These are phyloP conservation scores for Amblyornis subalaris DNA, from an alignment of 2,113 vertebrate genomes.

Conservation along the genomic window DNA sequence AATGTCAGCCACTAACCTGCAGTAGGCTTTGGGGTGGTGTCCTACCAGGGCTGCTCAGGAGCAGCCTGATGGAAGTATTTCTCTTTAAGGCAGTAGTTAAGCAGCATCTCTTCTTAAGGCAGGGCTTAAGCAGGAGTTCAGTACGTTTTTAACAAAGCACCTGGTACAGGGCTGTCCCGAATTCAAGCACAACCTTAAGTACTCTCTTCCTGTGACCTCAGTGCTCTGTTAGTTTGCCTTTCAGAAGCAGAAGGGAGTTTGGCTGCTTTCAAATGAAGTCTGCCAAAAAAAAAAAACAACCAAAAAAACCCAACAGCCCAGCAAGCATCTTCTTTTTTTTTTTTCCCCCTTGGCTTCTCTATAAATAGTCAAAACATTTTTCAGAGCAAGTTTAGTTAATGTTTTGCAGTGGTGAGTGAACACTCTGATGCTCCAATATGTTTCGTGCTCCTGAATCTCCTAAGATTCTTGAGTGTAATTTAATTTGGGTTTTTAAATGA, in stretches of 20 bases:
- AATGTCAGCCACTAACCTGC: not conserved
- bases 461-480: slow-evolving; percentile 8
- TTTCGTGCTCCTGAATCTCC: not conserved
- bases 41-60: not conserved
- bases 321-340: not conserved
- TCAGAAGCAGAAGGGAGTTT: slow-evolving; percentile 5
- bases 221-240: not conserved
- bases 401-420: slow-evolving; percentile 26
- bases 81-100: not conserved
- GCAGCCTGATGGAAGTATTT: not conserved
- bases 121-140: not conserved
- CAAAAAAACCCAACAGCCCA: not conserved
- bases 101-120: not conserved
- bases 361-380: slow-evolving; percentile 55
- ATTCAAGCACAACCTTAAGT: not conserved
- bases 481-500: slow-evolving; percentile 13
- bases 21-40: not conserved
- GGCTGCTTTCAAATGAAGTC: slow-evolving; percentile 21
- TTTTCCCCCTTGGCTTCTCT: not conserved
- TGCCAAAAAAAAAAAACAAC: slow-evolving; percentile 4
- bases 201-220: not conserved
- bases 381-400: slow-evolving; percentile 44
- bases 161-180: not conserved
- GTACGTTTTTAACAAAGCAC: not conserved
- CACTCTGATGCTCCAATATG: not conserved